Base-by-base conservation (phyloP, 2,113 vertebrate species). In the Heterotilapia buettikoferi region DNA sequence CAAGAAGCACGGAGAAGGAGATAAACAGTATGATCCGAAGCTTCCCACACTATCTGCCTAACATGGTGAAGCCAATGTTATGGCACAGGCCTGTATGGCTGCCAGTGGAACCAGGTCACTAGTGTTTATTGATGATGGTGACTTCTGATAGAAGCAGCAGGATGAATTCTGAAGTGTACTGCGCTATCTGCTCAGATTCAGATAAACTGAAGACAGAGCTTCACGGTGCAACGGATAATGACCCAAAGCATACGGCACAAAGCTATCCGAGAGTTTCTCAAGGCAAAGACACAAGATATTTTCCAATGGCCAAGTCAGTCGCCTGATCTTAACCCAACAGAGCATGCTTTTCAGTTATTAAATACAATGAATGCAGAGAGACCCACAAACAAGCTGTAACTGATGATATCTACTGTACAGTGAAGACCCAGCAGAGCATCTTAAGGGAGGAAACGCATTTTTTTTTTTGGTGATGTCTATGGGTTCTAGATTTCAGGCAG, bases 391-490 rank as follows among this genome's bases (percentile, higher is more conserved):
- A 40, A 14, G 2, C 36, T 13, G 36, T 21, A 24, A 71, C 63
- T 24, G 63, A 6, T 40, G n/a, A 21, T 21, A 14, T 40, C 36
- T 24, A 40, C n/a, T 40, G 36, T 24, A 24, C 36, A 24, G 1
- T 71, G n/a, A 71, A 24, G 63, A 36, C 36, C n/a, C n/a, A 40
- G n/a, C 36, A 71, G 63, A 40, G 11, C 19, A 68, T 38, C 61
- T 68, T 5, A 38, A 38, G 33, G 19, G 19, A 38, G 12, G 63
- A 71, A 40, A 68, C n/a, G n/a, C n/a, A n/a, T n/a, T n/a, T 9
- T 9, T 10, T n/a, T 2, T 4, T 14, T 2, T 0, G 19, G 63
- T 68, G 2, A 40, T 68, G 11, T 68, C 19, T 0, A 38, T 5
- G 6, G 33, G 33, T 61, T 61, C 26, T 31, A 31, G 57, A 61